Base-by-base conservation (phyloP, 1,140 invertebrate genomes). In the Tetramorium parvispinum region DNA sequence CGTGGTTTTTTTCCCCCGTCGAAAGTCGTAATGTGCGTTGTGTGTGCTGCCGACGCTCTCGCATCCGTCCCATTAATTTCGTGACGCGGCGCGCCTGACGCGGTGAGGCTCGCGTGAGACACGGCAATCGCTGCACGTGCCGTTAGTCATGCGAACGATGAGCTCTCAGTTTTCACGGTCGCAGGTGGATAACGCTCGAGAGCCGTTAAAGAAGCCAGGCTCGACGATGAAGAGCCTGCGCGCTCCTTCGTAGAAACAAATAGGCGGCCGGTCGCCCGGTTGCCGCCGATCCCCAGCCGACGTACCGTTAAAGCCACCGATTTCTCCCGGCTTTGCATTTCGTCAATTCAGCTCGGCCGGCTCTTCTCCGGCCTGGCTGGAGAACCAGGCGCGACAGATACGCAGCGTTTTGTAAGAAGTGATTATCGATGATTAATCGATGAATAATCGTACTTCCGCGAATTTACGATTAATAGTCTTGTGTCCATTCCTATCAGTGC, bases 61-160 rank as follows among this genome's bases (percentile, higher is more conserved):
- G 59, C 18, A 46, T 75, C 53, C 46, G 59, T 85, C 37, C 11
- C 49, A 49, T 78, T 85, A 66, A 59, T 81, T 49, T 68, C 43
- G 7, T 49, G 40, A 37, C 49, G 24, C 65, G 40, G 53, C 49
- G 61, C 37, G 61, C 61, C 46, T 79, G 37, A 16, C 61, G 77
- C 37, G 55, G 49, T 27, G 5, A 61, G 7, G 51, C 70, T 85
- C 71, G 70, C 81, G 86, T 85, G 81, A 87, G 71, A 70, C 70
- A 77, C 63, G 63, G 18, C 71, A 75, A 70, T 87, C 61, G 53
- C 49, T 76, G 81, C 81, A 77, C 78, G 71, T 87, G 86, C 81
- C 86, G 61, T 87, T 77, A 77, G 59, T 85, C 86, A 66, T 87
- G 71, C 70, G 71, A 85, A 66, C 81, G 37, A 83, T 55, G 76